A percentile compares a stretch with the other conserved stretches of the same genome.
Evolutionary conservation across 2,113 vertebrate species (phyloP).

Genomic region (Psammodynastes pulverulentus): DNA sequence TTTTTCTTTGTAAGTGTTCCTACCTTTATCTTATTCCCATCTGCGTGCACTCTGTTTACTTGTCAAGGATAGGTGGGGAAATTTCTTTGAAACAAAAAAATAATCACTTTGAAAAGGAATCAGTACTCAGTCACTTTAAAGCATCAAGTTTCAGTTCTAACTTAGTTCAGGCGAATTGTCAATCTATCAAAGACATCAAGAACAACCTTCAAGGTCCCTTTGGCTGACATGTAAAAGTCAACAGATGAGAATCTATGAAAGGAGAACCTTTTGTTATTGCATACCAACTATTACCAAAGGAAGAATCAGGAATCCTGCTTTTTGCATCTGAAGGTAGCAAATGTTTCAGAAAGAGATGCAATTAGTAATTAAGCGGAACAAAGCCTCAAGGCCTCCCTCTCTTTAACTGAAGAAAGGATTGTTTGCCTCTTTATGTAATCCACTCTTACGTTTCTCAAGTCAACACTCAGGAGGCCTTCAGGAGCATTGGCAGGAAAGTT

Average conservation of each 20-base stretch:
- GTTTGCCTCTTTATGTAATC: conserved; percentile 36
- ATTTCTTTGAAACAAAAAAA: background rate
- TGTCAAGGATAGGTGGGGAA: background rate
- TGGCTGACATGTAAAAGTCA: background rate
- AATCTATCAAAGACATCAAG: background rate
- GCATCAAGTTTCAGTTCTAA: background rate
- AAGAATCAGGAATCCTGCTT: background rate
- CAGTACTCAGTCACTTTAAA: background rate
- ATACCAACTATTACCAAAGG: background rate
- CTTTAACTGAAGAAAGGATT: conserved; percentile 22
- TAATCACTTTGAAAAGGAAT: background rate
- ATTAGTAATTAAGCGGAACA: background rate
- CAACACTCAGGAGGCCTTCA: conserved; percentile 24
- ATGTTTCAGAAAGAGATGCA: background rate
- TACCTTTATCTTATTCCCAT: background rate
- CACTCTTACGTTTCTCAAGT: conserved; percentile 19
- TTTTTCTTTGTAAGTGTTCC: background rate
- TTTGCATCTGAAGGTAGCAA: background rate
- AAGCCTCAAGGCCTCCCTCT: background rate
- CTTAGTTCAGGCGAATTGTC: background rate
- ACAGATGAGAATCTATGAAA: background rate
- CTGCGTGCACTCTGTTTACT: background rate
- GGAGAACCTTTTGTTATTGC: background rate
- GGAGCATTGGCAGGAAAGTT: conserved; percentile 56
- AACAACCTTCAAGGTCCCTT: background rate